A percentile compares a stretch with the other conserved stretches of the same genome.
These are phyloP conservation scores for Ctenopoma multispine DNA, from an alignment of 2,797 vertebrate species.

Conservation along the genomic window DNA sequence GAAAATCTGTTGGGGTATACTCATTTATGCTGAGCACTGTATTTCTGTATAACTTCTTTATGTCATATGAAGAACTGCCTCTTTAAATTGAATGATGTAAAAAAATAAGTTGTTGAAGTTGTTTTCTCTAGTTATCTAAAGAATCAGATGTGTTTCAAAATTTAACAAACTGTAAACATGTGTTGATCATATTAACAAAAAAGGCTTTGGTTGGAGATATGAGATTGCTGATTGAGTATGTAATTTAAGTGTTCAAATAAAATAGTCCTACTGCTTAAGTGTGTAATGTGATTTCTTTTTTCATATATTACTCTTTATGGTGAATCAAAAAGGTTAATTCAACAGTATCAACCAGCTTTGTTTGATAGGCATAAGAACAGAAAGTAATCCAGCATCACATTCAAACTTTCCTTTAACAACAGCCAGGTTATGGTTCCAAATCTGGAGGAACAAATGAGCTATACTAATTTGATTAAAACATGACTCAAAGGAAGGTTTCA, in stretches of 20 bases:
- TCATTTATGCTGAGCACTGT: too few species aligned
- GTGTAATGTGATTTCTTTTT: not conserved
- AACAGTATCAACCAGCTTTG: slow-evolving; percentile 13
- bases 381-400: not conserved
- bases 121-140: too few species aligned
- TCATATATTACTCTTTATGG: slow-evolving; percentile 14
- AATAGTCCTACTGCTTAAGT: too few species aligned
- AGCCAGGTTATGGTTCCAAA: not conserved
- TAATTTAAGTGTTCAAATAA: not conserved
- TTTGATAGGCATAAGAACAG: not conserved
- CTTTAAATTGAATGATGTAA: too few species aligned
- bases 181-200: not conserved
- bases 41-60: too few species aligned
- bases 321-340: slow-evolving; percentile 15
- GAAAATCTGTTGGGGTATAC: too few species aligned
- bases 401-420: not conserved
- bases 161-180: too few species aligned
- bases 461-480: slow-evolving; percentile 12
- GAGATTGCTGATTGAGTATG: not conserved
- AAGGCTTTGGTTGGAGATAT: not conserved
- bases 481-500: not conserved
- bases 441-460: not conserved
- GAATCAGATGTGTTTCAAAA: too few species aligned
- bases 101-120: too few species aligned
- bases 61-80: too few species aligned